These are phyloP conservation scores for Castor canadensis DNA, from an alignment of 2,113 vertebrate species.

Conservation along the genomic window DNA sequence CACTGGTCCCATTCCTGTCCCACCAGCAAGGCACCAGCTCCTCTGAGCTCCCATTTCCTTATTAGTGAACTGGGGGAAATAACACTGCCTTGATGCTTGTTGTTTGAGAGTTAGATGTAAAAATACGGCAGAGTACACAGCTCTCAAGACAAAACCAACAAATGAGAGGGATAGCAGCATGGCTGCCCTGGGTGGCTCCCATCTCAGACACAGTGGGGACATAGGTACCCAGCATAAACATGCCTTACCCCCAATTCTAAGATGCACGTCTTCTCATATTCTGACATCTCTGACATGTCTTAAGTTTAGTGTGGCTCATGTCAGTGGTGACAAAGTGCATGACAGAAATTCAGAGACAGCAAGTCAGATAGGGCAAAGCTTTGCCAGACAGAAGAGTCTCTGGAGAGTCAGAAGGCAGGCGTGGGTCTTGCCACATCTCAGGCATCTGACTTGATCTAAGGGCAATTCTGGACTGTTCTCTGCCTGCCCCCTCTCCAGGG, in stretches of 20 bases:
- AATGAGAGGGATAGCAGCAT: neutral
- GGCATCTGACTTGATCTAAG: neutral
- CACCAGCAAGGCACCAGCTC: neutral
- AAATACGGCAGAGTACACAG: neutral
- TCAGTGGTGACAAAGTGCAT: neutral
- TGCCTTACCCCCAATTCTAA: neutral
- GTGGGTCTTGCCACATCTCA: neutral
- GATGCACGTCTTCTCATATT: neutral
- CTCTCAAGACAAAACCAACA: neutral
- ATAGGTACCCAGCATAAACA: neutral
- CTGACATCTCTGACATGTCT: neutral
- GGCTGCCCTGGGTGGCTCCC: neutral
- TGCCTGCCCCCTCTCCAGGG: neutral
- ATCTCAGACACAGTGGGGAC: neutral
- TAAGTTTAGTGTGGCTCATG: neutral
- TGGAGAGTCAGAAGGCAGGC: neutral
- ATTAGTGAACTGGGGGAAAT: neutral
- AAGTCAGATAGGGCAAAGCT: neutral
- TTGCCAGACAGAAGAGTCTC: neutral
- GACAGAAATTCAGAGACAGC: neutral
- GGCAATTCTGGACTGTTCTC: neutral
- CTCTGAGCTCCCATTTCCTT: neutral
- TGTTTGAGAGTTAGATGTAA: neutral
- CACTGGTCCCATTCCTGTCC: neutral
- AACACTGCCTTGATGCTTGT: neutral